These are phyloP conservation scores for Pocillopora verrucosa DNA, from an alignment of 64 coral and sea anemone genomes.

Conservation along the genomic window DNA sequence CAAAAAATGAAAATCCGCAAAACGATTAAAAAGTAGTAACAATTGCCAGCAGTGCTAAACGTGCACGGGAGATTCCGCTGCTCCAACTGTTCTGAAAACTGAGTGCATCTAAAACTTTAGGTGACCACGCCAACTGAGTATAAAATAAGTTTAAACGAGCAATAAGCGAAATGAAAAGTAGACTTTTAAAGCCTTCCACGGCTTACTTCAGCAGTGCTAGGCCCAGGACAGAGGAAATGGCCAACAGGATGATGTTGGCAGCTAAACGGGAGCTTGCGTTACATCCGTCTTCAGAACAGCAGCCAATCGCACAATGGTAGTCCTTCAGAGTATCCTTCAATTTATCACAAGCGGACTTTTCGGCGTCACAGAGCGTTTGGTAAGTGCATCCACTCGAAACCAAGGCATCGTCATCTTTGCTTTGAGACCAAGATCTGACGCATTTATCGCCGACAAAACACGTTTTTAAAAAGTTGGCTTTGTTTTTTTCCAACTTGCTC, in stretches of 20 bases:
- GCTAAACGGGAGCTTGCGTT: not conserved
- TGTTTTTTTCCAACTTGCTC: not conserved
- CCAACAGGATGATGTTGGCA: not conserved
- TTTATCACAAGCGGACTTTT: not conserved
- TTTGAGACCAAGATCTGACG: not conserved
- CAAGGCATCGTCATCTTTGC: not conserved
- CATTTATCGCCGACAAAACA: not conserved
- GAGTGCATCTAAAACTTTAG: too few species aligned
- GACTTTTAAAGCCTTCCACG: not conserved
- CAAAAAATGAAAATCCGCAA: too few species aligned
- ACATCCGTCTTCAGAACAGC: not conserved
- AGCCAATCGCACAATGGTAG: not conserved
- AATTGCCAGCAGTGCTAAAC: too few species aligned
- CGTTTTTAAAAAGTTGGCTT: not conserved
- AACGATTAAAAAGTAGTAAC: too few species aligned
- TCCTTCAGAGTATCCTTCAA: not conserved
- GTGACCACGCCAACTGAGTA: too few species aligned
- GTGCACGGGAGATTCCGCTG: too few species aligned
- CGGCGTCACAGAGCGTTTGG: not conserved
- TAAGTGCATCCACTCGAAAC: not conserved
- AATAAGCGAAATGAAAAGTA: not conserved
- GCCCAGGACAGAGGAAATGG: not conserved
- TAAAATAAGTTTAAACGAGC: too few species aligned
- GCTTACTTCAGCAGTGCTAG: not conserved
- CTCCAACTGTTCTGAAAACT: too few species aligned